Conservation (phyloP, 2,797 vertebrate genomes). For the Brachyrhaphis roseni region DNA sequence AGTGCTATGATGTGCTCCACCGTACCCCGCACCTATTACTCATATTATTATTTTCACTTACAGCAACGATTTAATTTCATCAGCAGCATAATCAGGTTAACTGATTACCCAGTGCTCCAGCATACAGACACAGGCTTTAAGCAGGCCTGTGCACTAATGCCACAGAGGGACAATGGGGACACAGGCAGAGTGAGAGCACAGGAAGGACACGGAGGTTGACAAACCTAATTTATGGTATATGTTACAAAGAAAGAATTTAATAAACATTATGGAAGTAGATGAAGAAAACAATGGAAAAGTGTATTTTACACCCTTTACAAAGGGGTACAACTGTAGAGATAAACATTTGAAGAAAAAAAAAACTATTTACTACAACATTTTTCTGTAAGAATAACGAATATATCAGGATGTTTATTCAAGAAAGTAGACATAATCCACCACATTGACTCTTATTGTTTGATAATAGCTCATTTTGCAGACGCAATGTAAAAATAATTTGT, state of each 20-base stretch:
- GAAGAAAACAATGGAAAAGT: constrained; percentile 6
- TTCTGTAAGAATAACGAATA: neutral
- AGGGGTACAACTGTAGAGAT: neutral
- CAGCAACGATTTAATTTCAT: constrained; percentile 83
- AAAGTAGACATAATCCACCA: neutral
- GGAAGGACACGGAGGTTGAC: constrained; percentile 4
- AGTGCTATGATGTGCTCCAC: constrained; percentile 52
- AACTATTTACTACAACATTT: neutral
- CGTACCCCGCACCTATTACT: constrained; percentile 69
- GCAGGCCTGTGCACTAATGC: constrained; percentile 67
- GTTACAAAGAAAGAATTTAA: constrained; percentile 11
- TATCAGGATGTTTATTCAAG: neutral
- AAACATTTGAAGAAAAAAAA: neutral
- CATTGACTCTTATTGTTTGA: neutral
- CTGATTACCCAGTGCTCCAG: constrained; percentile 72
- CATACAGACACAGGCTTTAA: constrained; percentile 66
- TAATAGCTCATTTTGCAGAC: neutral
- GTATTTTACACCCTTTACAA: constrained; percentile 12
- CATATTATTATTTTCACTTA: constrained; percentile 82
- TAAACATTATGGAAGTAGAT: constrained; percentile 15
- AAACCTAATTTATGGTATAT: constrained; percentile 11
- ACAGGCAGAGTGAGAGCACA: constrained; percentile 18
- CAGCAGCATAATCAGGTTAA: constrained; percentile 81
- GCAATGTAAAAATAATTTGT: neutral
- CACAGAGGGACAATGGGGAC: constrained; percentile 32